These are phyloP conservation scores for Muscidifurax raptorellus DNA, from an alignment of 1,140 invertebrate species.

Conservation along the genomic window DNA sequence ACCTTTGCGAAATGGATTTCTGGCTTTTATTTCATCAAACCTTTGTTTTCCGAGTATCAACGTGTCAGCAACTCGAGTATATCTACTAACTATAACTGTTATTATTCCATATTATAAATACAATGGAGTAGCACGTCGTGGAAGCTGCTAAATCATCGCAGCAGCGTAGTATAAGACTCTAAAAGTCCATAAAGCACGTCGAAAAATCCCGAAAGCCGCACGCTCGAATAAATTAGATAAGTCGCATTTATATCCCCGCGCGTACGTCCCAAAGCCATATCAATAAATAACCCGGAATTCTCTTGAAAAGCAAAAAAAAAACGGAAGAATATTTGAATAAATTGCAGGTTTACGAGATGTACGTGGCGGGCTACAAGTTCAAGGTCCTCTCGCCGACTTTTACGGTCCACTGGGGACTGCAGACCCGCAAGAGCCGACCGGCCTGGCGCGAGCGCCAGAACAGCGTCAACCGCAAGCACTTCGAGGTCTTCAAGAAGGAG, in stretches of 20 bases:
- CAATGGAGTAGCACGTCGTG: too few relatives aligned
- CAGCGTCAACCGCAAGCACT: conserved; percentile 86
- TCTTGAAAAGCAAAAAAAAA: neutral
- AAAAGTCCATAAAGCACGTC: neutral
- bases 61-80: too few relatives aligned
- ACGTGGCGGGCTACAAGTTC: conserved; percentile 92
- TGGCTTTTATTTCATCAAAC: too few relatives aligned
- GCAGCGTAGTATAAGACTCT: too few relatives aligned
- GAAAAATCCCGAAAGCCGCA: neutral
- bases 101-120: too few relatives aligned
- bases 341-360: conserved; percentile 94
- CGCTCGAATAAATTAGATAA: neutral
- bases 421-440: conserved; percentile 84
- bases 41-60: too few relatives aligned
- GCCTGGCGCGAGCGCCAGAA: conserved; percentile 91
- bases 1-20: too few relatives aligned
- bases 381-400: conserved; percentile 93
- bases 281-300: neutral
- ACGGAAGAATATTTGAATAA: conserved; percentile 16
- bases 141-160: too few relatives aligned
- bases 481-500: conserved; percentile 90
- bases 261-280: neutral
- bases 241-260: neutral
- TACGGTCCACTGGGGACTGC: conserved; percentile 92
- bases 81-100: too few relatives aligned